Conservation (phyloP, 2,888 invertebrate genomes). For the Halictus quadricinctus region DNA sequence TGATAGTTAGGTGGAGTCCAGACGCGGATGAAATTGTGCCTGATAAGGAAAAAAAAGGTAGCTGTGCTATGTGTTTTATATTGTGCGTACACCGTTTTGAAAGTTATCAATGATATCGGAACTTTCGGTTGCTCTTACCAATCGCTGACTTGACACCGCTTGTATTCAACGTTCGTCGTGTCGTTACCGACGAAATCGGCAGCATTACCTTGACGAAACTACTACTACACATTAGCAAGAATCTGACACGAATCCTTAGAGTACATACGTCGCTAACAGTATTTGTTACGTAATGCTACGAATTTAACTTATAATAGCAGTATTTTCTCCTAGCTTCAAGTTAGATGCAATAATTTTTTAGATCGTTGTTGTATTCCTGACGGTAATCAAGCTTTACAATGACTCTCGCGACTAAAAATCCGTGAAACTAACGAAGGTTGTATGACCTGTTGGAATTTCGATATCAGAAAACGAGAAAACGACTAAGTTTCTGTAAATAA, state of each 20-base stretch:
- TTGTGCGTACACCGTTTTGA: conserved; percentile 17
- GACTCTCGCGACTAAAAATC: conserved; percentile 20
- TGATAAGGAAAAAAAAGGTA: conserved; percentile 37
- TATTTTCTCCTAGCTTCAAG: conserved; percentile 54
- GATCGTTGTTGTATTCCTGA: conserved; percentile 41
- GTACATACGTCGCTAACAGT: conserved; percentile 61
- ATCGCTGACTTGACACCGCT: not conserved
- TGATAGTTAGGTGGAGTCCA: conserved; percentile 33
- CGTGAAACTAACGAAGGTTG: not conserved
- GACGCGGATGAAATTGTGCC: conserved; percentile 38
- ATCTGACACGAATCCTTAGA: conserved; percentile 27
- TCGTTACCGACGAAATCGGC: conserved; percentile 10
- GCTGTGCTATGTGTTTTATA: conserved; percentile 41
- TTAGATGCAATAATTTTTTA: conserved; percentile 44
- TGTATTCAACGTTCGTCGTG: not conserved
- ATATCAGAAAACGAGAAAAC: conserved; percentile 19
- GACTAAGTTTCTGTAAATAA: conserved; percentile 58
- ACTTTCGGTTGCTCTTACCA: conserved; percentile 16
- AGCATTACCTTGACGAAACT: conserved; percentile 12
- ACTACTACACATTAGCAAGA: not conserved
- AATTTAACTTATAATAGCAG: conserved; percentile 53
- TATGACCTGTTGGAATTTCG: conserved; percentile 37
- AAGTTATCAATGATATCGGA: conserved; percentile 33
- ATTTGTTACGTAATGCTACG: conserved; percentile 48
- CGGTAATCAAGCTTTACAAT: conserved; percentile 48